phyloP scores from a whole-genome alignment of 2,888 invertebrate genomes.

The Cheilosia soror region DNA sequence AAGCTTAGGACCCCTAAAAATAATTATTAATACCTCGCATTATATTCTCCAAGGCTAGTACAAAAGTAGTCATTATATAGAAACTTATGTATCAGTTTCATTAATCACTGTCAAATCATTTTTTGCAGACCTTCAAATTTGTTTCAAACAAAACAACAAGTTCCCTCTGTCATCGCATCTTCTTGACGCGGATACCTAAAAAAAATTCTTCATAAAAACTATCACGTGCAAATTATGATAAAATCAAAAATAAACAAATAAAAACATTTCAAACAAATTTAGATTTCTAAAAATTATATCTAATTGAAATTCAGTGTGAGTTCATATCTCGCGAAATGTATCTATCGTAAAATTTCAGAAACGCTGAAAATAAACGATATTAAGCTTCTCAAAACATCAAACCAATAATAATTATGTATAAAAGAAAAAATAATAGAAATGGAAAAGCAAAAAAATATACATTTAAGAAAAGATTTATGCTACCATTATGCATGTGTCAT shows the following conservation, averaged over 20 bases:
- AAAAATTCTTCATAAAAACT: constrained; percentile 4
- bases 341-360: not conserved
- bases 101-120: too few species aligned
- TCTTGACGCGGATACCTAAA: not conserved
- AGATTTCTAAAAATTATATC: constrained; percentile 5
- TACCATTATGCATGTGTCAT: not conserved
- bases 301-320: constrained; percentile 2
- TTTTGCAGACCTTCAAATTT: not conserved
- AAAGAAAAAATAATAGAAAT: not conserved
- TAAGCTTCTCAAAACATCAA: constrained; percentile 2
- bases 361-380: constrained; percentile 13
- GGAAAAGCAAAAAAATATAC: not conserved
- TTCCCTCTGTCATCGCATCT: constrained; percentile 5
- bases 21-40: too few species aligned
- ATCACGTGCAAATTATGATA: constrained; percentile 23
- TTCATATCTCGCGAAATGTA: not conserved
- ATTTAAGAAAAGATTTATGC: not conserved
- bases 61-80: too few species aligned
- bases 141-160: not conserved
- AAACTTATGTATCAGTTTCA: too few species aligned
- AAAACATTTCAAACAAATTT: constrained; percentile 5
- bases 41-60: too few species aligned
- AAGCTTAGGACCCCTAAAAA: too few species aligned
- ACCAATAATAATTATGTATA: not conserved
- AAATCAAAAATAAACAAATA: constrained; percentile 9